A percentile compares a stretch with the other conserved stretches of the same genome.
These are phyloP conservation scores for Cheilinus undulatus DNA, from an alignment of 2,113 vertebrate genomes.

Conservation along the genomic window DNA sequence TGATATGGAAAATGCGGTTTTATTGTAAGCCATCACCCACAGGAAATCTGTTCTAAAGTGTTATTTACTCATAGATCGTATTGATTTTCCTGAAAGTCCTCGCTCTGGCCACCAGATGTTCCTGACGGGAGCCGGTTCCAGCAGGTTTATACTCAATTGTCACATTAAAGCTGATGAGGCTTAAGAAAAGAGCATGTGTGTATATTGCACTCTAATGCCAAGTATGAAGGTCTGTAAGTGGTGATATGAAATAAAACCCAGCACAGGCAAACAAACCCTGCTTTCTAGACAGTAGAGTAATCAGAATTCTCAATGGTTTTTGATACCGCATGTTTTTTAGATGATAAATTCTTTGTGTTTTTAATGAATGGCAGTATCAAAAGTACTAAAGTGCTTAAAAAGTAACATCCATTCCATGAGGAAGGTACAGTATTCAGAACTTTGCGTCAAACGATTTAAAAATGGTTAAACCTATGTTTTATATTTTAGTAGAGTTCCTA, in stretches of 20 bases:
- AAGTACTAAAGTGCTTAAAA: too few species aligned
- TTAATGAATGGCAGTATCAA: too few species aligned
- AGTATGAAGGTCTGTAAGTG: slow-evolving; percentile 10
- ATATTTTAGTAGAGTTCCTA: too few species aligned
- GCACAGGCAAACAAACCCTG: too few species aligned
- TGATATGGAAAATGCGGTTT: slow-evolving; percentile 13
- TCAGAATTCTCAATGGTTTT: too few species aligned
- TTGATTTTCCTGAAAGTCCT: slow-evolving; percentile 69
- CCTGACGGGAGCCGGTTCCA: slow-evolving; percentile 62
- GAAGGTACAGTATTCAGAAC: too few species aligned
- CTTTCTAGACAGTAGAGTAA: too few species aligned
- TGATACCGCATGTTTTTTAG: too few species aligned
- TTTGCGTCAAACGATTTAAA: too few species aligned
- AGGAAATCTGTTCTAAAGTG: slow-evolving; percentile 52
- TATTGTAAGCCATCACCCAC: slow-evolving; percentile 23
- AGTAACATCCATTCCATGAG: too few species aligned
- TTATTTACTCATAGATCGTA: slow-evolving; percentile 66
- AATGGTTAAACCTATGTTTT: too few species aligned
- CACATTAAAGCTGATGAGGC: slow-evolving; percentile 26
- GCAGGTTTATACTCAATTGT: slow-evolving; percentile 41
- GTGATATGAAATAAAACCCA: slow-evolving; percentile 3
- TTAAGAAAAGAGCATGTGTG: slow-evolving; percentile 11
- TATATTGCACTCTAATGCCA: slow-evolving; percentile 16
- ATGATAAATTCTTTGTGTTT: too few species aligned
- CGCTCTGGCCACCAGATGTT: slow-evolving; percentile 54